These are phyloP conservation scores for Dastarcus helophoroides DNA, from an alignment of 2,888 invertebrate species.

Conservation along the genomic window DNA sequence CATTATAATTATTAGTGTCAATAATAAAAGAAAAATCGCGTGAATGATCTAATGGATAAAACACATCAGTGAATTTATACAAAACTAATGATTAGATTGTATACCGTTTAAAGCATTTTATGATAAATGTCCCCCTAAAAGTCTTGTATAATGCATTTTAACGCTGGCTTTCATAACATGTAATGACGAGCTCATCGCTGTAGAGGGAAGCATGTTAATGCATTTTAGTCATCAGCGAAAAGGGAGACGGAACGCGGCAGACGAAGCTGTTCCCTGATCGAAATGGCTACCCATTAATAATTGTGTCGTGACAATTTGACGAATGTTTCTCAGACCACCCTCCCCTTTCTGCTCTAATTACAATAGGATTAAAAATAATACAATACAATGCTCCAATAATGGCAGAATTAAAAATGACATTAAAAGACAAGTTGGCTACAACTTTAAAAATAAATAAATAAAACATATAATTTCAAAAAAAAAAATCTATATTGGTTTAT, in stretches of 20 bases:
- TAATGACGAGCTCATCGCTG: conserved; percentile 34
- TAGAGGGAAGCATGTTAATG: conserved; percentile 35
- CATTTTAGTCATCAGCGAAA: conserved; percentile 32
- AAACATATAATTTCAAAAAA: too few species aligned
- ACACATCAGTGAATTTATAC: conserved; percentile 20
- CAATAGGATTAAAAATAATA: conserved; percentile 17
- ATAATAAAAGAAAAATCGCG: too few species aligned
- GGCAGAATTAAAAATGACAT: too few species aligned
- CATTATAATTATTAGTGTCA: too few species aligned
- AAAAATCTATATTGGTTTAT: too few species aligned
- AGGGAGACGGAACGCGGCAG: conserved; percentile 16
- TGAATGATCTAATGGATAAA: conserved; percentile 12
- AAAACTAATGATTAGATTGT: conserved; percentile 17
- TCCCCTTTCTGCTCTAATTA: conserved; percentile 14
- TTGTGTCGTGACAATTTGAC: conserved; percentile 35
- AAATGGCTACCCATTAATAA: conserved; percentile 34
- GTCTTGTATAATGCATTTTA: conserved; percentile 31
- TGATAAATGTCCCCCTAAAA: conserved; percentile 28
- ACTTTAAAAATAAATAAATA: too few species aligned
- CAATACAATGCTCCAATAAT: too few species aligned
- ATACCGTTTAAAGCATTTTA: conserved; percentile 22
- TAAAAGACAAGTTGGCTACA: too few species aligned
- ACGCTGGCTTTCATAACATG: conserved; percentile 33
- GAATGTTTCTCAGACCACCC: conserved; percentile 43
- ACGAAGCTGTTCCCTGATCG: conserved; percentile 22